Percentiles rank a stretch among this genome's conserved stretches.
Conservation (phyloP, 30 jellyfish, hydroid and myxozoan genomes). For the Cassiopea xamachana region DNA sequence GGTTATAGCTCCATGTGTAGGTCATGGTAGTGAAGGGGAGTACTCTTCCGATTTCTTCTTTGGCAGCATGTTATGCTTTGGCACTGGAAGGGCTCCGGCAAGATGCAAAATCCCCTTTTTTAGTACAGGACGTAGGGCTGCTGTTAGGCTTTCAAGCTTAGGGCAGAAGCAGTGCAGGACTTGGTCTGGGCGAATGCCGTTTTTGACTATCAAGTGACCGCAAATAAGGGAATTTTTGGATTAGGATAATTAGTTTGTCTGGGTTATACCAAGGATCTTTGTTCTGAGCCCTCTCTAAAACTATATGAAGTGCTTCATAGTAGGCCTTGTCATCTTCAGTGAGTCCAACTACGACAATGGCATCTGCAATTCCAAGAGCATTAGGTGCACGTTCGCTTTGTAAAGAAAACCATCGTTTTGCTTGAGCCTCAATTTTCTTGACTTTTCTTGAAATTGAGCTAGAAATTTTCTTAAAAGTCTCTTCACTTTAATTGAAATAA, state of each 20-base stretch:
- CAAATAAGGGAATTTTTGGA: constrained; percentile 29
- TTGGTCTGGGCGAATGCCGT: constrained; percentile 46
- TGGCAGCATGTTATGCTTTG: constrained; percentile 24
- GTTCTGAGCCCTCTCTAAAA: neutral
- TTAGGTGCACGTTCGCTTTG: neutral
- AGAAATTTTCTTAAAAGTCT: too few relatives aligned
- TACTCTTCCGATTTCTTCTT: constrained; percentile 12
- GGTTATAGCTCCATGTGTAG: constrained; percentile 10
- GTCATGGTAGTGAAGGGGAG: constrained; percentile 33
- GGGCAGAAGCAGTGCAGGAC: constrained; percentile 56
- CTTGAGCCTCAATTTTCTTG: too few relatives aligned
- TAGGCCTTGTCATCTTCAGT: constrained; percentile 29
- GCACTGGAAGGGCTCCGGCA: constrained; percentile 7
- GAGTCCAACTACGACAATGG: constrained; percentile 30
- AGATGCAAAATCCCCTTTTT: constrained; percentile 8
- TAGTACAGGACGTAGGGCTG: constrained; percentile 36
- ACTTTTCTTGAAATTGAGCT: too few relatives aligned
- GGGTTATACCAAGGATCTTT: constrained; percentile 33
- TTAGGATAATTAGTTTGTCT: constrained; percentile 18
- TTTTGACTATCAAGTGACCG: constrained; percentile 34
- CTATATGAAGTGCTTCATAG: constrained; percentile 4
- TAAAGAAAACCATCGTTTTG: too few relatives aligned
- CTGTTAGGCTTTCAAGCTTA: constrained; percentile 24
- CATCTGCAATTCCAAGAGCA: constrained; percentile 45
- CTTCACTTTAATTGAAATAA: too few relatives aligned